Evolutionary conservation across 2,888 invertebrate genomes (phyloP).

Genomic region (Eupithecia dodoneata): DNA sequence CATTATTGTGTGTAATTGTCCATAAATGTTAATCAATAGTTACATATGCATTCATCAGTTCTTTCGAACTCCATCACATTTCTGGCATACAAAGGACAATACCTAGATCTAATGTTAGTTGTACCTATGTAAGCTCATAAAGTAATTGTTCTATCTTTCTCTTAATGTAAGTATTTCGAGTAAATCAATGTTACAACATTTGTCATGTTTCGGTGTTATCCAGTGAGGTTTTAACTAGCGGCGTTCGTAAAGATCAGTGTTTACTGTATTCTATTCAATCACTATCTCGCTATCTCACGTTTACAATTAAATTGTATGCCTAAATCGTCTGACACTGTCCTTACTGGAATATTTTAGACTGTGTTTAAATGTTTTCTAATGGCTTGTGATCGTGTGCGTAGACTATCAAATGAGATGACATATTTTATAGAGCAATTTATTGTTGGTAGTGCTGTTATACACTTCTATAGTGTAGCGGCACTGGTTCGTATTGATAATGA

Average conservation of each 20-base stretch:
- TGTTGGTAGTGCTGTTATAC: conserved; percentile 62
- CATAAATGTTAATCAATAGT: conserved; percentile 62
- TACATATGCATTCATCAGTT: conserved; percentile 54
- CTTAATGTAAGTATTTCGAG: conserved; percentile 79
- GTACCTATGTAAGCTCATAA: conserved; percentile 78
- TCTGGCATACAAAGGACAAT: conserved; percentile 85
- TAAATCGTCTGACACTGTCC: conserved; percentile 54
- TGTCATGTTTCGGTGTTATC: conserved; percentile 66
- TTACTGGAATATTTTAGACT: conserved; percentile 59
- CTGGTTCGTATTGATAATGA: conserved; percentile 49
- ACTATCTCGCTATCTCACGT: conserved; percentile 45
- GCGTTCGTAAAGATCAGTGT: conserved; percentile 33
- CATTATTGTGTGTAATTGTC: conserved; percentile 50
- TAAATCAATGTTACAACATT: conserved; percentile 70
- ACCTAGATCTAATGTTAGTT: conserved; percentile 84
- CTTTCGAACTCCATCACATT: conserved; percentile 73
- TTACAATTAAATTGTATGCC: conserved; percentile 53
- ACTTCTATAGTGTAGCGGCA: conserved; percentile 50
- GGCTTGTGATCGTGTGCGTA: conserved; percentile 55
- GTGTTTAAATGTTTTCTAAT: conserved; percentile 63
- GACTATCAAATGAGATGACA: conserved; percentile 51
- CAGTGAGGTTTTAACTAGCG: conserved; percentile 46
- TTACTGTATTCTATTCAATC: conserved; percentile 39
- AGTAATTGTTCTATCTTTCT: conserved; percentile 83
- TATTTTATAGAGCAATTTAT: conserved; percentile 54